Base-by-base conservation (phyloP, 2,113 vertebrate species). In the Oophaga pumilio region DNA sequence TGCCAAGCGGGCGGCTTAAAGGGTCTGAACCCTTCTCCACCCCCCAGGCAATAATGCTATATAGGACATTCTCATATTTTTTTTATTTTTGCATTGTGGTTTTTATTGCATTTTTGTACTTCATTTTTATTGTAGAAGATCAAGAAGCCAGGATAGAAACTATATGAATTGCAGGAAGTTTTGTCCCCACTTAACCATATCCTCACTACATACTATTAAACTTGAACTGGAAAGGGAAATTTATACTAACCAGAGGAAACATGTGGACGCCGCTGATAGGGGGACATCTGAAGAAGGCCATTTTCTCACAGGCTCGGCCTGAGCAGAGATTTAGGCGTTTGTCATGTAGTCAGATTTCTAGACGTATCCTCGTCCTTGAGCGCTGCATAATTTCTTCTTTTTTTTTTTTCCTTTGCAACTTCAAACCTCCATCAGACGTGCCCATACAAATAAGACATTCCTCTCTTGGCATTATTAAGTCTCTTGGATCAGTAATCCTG, bases 231-330 rank as follows among this genome's bases (percentile, higher is more conserved):
- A 90, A 92, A 82, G 92, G 92, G 91, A 93, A 94, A 91, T 90
- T 88, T 91, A 84, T 73, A 86, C 73, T 91, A 90, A 90, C 91
- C 84, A 90, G 91, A 91, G 91, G 92, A 93, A 93, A 91, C 89
- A 90, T 93, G 91, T 92, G 90, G 87, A 88, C 52, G 76, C 69
- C 64, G 88, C 85, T 93, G 92, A 93, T 93, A 87, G 90, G 89
- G 89, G 86, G 49, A 92, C 90, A 89, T 91, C 64, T 90, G 87
- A 89, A 89, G 8, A 17, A 76, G 10, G 53, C 43, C 12, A 28
- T 66, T 11, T 28, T 78, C 84, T 86, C 84, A 53, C 59, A 13
- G 13, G 68, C 59, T 82, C 59, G 69, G 62, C 4, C 56, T 20
- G 64, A 73, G 56, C 78, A 22, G n/a, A 26, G 66, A 64, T n/a